phyloP scores from a whole-genome alignment of 2,888 invertebrate genomes.

The Siphonodentalium dalli region DNA sequence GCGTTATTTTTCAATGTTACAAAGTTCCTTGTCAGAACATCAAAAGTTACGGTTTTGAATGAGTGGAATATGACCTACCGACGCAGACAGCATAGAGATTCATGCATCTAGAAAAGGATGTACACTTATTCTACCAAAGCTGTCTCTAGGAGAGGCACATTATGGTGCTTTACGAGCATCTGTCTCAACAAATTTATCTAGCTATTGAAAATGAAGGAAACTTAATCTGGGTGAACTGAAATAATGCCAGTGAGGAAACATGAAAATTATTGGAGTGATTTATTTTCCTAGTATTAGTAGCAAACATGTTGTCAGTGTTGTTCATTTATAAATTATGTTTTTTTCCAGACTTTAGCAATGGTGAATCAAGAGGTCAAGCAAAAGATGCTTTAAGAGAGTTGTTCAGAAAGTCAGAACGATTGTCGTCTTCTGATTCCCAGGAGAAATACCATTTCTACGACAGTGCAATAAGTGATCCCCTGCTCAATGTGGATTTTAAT shows the following conservation, averaged over 20 bases:
- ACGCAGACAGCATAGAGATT: too few species aligned
- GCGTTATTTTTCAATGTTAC: too few species aligned
- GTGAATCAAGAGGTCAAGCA: slow-evolving; percentile 37
- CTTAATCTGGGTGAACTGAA: too few species aligned
- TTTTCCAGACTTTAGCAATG: slow-evolving; percentile 36
- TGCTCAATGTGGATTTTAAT: slow-evolving; percentile 38
- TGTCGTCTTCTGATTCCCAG: slow-evolving; percentile 28
- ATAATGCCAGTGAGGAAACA: too few species aligned
- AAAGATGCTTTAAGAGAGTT: slow-evolving; percentile 44
- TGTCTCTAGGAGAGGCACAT: too few species aligned
- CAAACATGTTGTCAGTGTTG: background rate
- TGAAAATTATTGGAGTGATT: background rate
- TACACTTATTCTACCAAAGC: too few species aligned
- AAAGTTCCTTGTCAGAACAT: too few species aligned
- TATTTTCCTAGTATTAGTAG: background rate
- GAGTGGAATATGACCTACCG: too few species aligned
- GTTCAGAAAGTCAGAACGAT: slow-evolving; percentile 41
- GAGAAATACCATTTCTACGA: slow-evolving; percentile 37
- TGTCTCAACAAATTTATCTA: background rate
- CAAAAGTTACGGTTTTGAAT: too few species aligned
- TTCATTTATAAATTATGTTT: background rate
- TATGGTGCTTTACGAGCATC: too few species aligned
- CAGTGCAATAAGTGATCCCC: slow-evolving; percentile 38
- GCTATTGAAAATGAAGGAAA: background rate
- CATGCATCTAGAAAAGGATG: too few species aligned